Evolutionary conservation across 2,888 invertebrate genomes (phyloP).

Genomic region (Coecobrya sp.): DNA sequence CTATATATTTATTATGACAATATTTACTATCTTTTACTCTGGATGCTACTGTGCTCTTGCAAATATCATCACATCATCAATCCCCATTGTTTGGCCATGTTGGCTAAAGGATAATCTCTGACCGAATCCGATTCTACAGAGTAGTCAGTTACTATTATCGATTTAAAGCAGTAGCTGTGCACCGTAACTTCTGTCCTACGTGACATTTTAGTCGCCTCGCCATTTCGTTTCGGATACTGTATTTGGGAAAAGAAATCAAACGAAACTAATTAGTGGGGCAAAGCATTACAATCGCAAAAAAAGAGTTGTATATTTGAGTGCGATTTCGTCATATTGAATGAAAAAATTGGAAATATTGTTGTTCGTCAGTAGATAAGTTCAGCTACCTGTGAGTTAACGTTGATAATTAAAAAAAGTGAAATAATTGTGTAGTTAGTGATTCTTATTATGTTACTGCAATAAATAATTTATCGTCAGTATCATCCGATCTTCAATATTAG

Average conservation of each 20-base stretch:
- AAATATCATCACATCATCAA: neutral
- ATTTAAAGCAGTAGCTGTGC: conserved; percentile 8
- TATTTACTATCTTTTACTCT: neutral
- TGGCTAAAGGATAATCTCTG: neutral
- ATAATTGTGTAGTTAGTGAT: neutral
- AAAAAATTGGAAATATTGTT: conserved; percentile 12
- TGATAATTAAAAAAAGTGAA: neutral
- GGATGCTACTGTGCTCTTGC: neutral
- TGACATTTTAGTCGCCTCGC: conserved; percentile 22
- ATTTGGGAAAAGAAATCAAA: neutral
- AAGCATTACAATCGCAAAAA: neutral
- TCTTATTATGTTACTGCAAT: neutral
- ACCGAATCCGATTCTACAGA: neutral
- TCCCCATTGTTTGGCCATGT: neutral
- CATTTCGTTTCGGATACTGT: neutral
- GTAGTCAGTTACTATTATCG: neutral
- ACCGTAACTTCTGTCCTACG: neutral
- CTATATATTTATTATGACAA: neutral
- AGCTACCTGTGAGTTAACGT: neutral
- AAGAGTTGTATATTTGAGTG: neutral
- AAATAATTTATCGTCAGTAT: neutral
- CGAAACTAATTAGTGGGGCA: neutral
- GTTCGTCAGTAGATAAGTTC: neutral
- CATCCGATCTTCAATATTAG: too few species aligned
- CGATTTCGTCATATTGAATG: conserved; percentile 4